phyloP scores from a whole-genome alignment of 2,797 vertebrate genomes.

The Pseudochaenichthys georgianus region DNA sequence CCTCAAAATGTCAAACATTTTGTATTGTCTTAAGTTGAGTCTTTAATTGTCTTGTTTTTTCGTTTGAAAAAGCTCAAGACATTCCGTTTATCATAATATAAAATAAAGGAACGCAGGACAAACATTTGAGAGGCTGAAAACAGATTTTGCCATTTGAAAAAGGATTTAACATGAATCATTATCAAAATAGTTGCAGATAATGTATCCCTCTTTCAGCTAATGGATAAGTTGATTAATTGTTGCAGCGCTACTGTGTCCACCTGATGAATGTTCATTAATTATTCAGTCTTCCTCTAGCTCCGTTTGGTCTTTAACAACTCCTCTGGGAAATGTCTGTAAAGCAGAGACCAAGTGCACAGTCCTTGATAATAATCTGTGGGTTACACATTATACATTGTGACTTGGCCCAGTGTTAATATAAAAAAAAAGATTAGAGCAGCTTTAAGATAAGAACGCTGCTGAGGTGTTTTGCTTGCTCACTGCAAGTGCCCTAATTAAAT shows the following conservation, averaged over 20 bases:
- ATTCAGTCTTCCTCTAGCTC: background rate
- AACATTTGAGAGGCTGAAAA: too few relatives aligned
- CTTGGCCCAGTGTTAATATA: background rate
- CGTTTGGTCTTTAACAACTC: background rate
- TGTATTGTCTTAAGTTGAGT: too few relatives aligned
- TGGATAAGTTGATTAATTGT: too few relatives aligned
- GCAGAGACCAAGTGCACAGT: background rate
- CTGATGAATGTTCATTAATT: background rate
- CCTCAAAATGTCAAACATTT: too few relatives aligned
- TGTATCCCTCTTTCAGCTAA: too few relatives aligned
- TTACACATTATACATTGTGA: background rate
- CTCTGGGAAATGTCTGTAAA: constrained; percentile 1
- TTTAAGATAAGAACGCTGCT: constrained; percentile 1
- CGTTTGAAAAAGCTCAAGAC: too few relatives aligned
- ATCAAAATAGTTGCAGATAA: too few relatives aligned
- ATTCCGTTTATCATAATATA: too few relatives aligned
- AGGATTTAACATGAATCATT: too few relatives aligned
- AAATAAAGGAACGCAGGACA: too few relatives aligned
- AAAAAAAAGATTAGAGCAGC: background rate
- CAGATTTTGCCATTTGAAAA: too few relatives aligned
- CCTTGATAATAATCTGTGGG: background rate
- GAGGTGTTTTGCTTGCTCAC: background rate
- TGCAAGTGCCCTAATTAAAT: background rate
- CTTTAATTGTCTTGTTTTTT: too few relatives aligned
- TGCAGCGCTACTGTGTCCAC: background rate